phyloP scores from a whole-genome alignment of 2,888 invertebrate species.

The Caenorhabditis afra region DNA sequence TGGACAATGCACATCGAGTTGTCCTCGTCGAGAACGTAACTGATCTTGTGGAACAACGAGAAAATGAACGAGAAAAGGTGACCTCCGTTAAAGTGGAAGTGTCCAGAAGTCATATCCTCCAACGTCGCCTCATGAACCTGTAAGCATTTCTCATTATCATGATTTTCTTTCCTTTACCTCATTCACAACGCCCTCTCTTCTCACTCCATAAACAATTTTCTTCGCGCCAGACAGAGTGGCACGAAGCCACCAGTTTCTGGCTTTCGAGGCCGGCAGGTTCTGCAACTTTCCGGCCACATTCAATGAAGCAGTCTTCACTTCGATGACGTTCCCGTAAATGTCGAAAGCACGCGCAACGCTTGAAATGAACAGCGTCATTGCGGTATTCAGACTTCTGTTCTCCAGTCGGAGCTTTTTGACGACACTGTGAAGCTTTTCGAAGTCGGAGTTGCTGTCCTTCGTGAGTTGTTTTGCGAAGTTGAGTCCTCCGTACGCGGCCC shows the following conservation, averaged over 20 bases:
- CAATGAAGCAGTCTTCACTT: constrained; percentile 32
- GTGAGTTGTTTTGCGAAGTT: constrained; percentile 41
- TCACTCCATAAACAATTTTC: constrained; percentile 40
- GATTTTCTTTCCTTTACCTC: constrained; percentile 1
- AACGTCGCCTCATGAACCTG: constrained; percentile 31
- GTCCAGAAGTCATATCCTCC: constrained; percentile 32
- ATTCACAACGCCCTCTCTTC: constrained; percentile 8
- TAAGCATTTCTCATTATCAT: not conserved
- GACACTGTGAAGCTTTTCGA: constrained; percentile 17
- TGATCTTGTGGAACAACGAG: constrained; percentile 22
- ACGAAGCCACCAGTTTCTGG: constrained; percentile 42
- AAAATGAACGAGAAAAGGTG: constrained; percentile 22
- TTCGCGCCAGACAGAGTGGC: constrained; percentile 36
- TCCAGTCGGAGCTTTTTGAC: constrained; percentile 26
- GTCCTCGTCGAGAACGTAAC: constrained; percentile 5
- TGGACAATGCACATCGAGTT: constrained; percentile 21
- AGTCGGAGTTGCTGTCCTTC: not conserved
- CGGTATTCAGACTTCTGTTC: not conserved
- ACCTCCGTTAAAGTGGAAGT: constrained; percentile 15
- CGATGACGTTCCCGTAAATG: constrained; percentile 8
- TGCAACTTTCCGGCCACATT: constrained; percentile 32
- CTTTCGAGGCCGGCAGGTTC: constrained; percentile 16
- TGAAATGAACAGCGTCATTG: constrained; percentile 32
- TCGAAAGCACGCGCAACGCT: constrained; percentile 50
- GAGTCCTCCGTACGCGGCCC: constrained; percentile 18